Conservation (phyloP, 2,113 vertebrate genomes). For the Leptobrachium leishanense region DNA sequence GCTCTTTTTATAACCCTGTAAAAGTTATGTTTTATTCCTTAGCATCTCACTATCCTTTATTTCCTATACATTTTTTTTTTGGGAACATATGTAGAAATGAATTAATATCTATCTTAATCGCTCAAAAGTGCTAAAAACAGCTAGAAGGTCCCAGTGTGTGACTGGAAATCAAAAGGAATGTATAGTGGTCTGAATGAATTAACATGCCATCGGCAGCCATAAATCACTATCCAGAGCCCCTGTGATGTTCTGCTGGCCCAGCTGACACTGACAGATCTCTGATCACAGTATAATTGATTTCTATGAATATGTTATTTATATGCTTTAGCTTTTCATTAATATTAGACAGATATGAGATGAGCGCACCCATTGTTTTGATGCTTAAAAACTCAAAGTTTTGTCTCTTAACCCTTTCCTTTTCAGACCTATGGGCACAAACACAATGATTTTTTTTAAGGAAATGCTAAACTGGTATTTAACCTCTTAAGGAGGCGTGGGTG, state of each 20-base stretch:
- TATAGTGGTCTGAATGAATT: background rate
- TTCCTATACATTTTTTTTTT: background rate
- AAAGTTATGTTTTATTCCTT: no score
- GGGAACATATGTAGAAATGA: background rate
- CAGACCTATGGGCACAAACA: no score
- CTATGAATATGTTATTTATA: background rate
- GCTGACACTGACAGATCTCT: constrained; percentile 13
- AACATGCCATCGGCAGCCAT: constrained; percentile 4
- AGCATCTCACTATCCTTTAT: no score
- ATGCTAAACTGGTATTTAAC: no score
- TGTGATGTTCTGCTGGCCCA: constrained; percentile 3
- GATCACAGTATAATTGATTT: constrained; percentile 5
- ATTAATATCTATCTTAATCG: background rate
- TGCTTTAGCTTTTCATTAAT: no score
- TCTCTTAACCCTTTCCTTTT: no score
- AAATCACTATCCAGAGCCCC: background rate
- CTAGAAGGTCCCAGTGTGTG: background rate
- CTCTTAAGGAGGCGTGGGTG: no score
- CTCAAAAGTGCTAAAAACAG: background rate
- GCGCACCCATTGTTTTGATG: no score
- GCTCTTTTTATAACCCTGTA: no score
- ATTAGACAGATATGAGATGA: no score
- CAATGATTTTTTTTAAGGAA: no score
- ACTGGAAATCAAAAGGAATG: background rate
- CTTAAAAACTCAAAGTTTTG: no score